Conservation (phyloP, 92 coral and sea anemone genomes). For the Pocillopora meandrina region DNA sequence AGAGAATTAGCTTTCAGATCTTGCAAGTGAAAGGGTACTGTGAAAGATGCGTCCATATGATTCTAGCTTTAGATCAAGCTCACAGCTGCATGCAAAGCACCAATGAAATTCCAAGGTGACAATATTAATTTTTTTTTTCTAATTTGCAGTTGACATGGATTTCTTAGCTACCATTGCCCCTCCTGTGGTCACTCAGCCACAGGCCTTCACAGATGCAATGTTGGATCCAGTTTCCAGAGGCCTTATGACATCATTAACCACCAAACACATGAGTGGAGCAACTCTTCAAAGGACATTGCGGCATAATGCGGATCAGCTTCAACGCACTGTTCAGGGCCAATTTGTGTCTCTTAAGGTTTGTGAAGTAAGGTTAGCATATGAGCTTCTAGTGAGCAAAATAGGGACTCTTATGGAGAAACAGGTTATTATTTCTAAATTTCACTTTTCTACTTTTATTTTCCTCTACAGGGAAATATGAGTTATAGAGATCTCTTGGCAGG, state of each 20-base stretch:
- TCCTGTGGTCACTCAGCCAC: conserved; percentile 58
- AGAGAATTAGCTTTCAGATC: no score
- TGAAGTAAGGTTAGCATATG: background rate
- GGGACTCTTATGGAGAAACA: no score
- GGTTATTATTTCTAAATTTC: no score
- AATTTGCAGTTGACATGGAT: conserved; percentile 49
- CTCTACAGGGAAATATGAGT: conserved; percentile 73
- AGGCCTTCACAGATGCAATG: conserved; percentile 56
- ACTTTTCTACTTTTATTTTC: background rate
- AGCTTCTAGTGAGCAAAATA: no score
- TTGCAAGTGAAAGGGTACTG: no score
- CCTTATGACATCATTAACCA: conserved; percentile 46
- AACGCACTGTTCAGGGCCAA: conserved; percentile 59
- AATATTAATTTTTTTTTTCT: background rate
- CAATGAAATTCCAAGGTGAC: background rate
- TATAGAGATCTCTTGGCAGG: conserved; percentile 77
- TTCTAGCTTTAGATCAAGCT: no score
- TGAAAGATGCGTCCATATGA: no score
- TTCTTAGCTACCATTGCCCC: conserved; percentile 53
- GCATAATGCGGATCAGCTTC: conserved; percentile 58
- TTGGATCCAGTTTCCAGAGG: conserved; percentile 70
- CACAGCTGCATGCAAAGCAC: background rate
- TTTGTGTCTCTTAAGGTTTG: conserved; percentile 76
- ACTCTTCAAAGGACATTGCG: conserved; percentile 46
- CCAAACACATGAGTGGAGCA: conserved; percentile 68